phyloP scores from a whole-genome alignment of 2,797 vertebrate species.

The Gastrophryne carolinensis region DNA sequence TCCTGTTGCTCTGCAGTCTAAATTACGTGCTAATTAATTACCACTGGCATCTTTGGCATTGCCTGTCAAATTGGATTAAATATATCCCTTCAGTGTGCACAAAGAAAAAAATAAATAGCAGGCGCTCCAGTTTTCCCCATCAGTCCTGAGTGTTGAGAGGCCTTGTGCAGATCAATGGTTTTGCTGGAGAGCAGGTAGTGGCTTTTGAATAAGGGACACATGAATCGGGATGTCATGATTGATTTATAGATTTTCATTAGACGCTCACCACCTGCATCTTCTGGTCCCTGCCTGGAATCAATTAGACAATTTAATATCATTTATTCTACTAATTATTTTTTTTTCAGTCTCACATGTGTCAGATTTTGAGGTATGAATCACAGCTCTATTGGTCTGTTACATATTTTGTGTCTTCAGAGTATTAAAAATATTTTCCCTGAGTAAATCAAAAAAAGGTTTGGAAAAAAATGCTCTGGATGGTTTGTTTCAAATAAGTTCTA shows the following conservation, averaged over 20 bases:
- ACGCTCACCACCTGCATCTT: conserved; percentile 93
- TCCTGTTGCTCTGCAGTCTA: conserved; percentile 89
- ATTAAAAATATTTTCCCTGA: conserved; percentile 3
- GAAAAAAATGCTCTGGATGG: too few species aligned
- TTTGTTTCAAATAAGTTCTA: too few species aligned
- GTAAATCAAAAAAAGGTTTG: neutral
- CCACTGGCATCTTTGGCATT: conserved; percentile 93
- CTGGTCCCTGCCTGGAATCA: conserved; percentile 86
- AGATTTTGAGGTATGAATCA: conserved; percentile 21
- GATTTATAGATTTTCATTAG: conserved; percentile 93
- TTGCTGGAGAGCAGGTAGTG: conserved; percentile 65
- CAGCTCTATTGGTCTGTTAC: neutral
- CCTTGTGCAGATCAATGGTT: conserved; percentile 20
- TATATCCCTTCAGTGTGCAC: conserved; percentile 73
- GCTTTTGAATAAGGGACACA: conserved; percentile 74
- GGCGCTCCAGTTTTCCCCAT: neutral
- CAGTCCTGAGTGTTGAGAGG: neutral
- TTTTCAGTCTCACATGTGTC: neutral
- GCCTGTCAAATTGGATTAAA: conserved; percentile 93
- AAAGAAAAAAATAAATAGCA: conserved; percentile 43
- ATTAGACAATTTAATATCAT: conserved; percentile 93
- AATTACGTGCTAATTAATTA: conserved; percentile 99
- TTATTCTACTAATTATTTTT: conserved; percentile 77
- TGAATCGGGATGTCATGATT: conserved; percentile 84
- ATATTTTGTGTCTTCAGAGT: neutral